A percentile compares a stretch with the other conserved stretches of the same genome.
These are phyloP conservation scores for Smutsia gigantea DNA, from an alignment of 2,797 vertebrate species.

Conservation along the genomic window DNA sequence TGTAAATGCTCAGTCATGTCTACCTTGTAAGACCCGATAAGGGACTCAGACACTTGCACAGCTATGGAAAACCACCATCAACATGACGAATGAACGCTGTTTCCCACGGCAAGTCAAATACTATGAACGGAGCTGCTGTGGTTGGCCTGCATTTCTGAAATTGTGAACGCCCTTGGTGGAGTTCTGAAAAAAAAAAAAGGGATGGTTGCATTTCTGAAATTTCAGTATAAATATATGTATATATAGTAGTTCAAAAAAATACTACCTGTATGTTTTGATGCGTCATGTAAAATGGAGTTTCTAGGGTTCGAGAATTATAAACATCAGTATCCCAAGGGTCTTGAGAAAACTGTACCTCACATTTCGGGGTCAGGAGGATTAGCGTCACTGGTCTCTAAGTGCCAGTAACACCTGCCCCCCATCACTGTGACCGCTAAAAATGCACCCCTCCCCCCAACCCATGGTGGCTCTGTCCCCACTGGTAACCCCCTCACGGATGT, in stretches of 20 bases:
- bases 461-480: background rate
- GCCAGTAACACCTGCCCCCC: background rate
- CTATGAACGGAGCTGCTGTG: accelerated
- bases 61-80: background rate
- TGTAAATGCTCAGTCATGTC: background rate
- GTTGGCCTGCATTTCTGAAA: background rate
- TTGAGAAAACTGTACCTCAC: background rate
- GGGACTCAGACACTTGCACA: no score
- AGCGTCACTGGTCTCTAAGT: background rate
- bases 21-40: background rate
- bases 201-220: background rate
- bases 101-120: background rate
- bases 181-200: background rate
- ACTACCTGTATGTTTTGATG: background rate
- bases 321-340: background rate
- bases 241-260: background rate
- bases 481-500: background rate
- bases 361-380: background rate
- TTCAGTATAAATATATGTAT: background rate
- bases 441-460: background rate
- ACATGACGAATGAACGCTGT: background rate
- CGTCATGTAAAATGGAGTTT: background rate
- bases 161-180: background rate
- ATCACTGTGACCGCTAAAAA: background rate
- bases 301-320: background rate